Percentiles rank a stretch among this genome's conserved stretches.
Conservation (phyloP, 1,140 invertebrate species). For the Lysiphlebus fabarum region DNA sequence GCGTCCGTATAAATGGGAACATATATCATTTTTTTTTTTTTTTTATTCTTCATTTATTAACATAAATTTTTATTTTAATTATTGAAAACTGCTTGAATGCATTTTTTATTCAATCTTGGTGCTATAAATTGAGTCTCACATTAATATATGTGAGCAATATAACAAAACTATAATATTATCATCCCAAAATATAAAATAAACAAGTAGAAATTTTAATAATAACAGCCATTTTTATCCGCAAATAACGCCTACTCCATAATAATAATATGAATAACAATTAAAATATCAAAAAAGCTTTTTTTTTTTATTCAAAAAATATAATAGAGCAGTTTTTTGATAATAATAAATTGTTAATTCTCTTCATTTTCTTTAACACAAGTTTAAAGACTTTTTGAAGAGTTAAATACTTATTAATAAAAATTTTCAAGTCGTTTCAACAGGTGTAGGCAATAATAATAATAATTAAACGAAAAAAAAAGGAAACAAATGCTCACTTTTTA, state of each 20-base stretch:
- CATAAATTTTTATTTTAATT: not conserved
- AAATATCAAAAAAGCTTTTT: too few species aligned
- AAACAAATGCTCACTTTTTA: not conserved
- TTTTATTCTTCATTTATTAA: too few species aligned
- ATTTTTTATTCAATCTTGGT: constrained; percentile 17
- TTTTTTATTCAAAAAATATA: too few species aligned
- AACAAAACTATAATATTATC: too few species aligned
- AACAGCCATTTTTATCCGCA: too few species aligned
- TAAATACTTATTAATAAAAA: not conserved
- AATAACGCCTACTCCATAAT: too few species aligned
- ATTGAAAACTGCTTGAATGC: not conserved
- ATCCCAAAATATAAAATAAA: too few species aligned
- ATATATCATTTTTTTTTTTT: not conserved
- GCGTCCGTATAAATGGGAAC: constrained; percentile 8
- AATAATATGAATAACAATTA: too few species aligned
- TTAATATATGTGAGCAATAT: too few species aligned
- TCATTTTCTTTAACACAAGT: constrained; percentile 28
- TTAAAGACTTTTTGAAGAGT: constrained; percentile 16
- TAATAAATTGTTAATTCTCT: not conserved
- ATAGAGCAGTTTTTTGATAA: constrained; percentile 2
- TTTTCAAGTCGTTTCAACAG: not conserved
- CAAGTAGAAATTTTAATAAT: too few species aligned
- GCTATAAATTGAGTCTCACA: constrained; percentile 4
- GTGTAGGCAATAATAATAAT: not conserved
- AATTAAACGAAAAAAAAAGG: not conserved